Base-by-base conservation (phyloP, 35 echinoderm and acorn worm genomes). In the Amphiura filiformis region DNA sequence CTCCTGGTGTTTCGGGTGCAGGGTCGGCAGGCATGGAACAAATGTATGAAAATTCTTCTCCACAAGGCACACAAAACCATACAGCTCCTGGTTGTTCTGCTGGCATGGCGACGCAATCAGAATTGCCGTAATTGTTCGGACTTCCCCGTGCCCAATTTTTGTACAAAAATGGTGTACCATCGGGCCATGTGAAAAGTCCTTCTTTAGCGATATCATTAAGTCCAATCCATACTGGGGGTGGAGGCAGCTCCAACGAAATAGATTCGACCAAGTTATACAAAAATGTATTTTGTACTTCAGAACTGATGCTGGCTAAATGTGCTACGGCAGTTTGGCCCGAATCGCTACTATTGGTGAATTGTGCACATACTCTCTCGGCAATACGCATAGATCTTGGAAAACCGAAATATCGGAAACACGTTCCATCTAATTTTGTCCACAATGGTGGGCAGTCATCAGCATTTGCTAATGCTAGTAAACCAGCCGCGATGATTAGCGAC, bases 301-400 rank as follows among this genome's bases (percentile, higher is more conserved):
- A 13, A 3, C 2, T 23, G 28, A 70, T 70, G 28, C 61, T 70
- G 15, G 61, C 17, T 70, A 70, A n/a, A 70, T 70, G 61, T 13
- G 61, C 15, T 26, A 70, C 61, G 9, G 61, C 61, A n/a, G 61
- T 70, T 1, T 5, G 2, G 1, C 17, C 61, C 2, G 61, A 2
- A 26, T 30, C 61, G 28, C 61, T 70, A 70, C 61, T 13, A 30
- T 23, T 70, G 15, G 61, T 70, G 28, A 70, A 70, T 70, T 70
- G 61, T 13, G 61, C 61, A 70, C 61, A 70, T n/a, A 70, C 61
- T 70, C 61, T 70, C 61, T 70, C 61, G 2, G 61, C 61, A 15
- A 70, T 70, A 13, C 61, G 61, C 61, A 70, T 70, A 70, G 61
- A 23, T 70, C 61, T 70, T 70, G 61, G 61, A 30, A 70, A 70